A percentile compares a stretch with the other conserved stretches of the same genome.
These are phyloP conservation scores for Megaceryle alcyon DNA, from an alignment of 2,797 vertebrate species.

Conservation along the genomic window DNA sequence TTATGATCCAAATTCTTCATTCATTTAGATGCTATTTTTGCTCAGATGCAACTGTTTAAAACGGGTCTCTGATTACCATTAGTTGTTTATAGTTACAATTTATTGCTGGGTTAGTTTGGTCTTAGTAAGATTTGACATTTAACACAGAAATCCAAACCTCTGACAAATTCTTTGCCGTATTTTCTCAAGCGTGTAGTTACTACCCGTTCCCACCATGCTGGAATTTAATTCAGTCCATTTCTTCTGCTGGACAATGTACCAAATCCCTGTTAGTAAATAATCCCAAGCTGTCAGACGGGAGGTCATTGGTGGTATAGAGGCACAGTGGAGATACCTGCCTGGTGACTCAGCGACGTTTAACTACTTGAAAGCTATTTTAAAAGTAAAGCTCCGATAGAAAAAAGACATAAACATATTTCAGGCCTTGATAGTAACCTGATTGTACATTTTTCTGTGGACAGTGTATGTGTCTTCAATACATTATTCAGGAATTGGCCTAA, in stretches of 20 bases:
- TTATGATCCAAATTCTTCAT: not conserved
- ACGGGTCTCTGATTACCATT: not conserved
- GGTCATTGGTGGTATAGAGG: conserved; percentile 40
- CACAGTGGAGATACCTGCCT: not conserved
- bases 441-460: not conserved
- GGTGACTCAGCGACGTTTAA: not conserved
- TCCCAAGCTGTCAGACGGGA: conserved; percentile 30
- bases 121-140: not conserved
- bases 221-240: not conserved
- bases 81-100: not conserved
- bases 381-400: not conserved
- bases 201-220: not conserved
- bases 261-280: conserved; percentile 56
- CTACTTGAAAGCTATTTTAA: not conserved
- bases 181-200: not conserved
- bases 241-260: not conserved
- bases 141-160: not conserved
- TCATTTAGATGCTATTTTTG: not conserved
- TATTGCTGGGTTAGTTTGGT: not conserved
- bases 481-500: not conserved
- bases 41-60: not conserved
- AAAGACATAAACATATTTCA: not conserved
- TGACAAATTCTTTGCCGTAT: not conserved
- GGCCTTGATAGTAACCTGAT: not conserved
- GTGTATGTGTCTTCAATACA: rapidly evolving